These are phyloP conservation scores for Parazoanthus atlanticus DNA, from an alignment of 92 coral and sea anemone genomes.

Conservation along the genomic window DNA sequence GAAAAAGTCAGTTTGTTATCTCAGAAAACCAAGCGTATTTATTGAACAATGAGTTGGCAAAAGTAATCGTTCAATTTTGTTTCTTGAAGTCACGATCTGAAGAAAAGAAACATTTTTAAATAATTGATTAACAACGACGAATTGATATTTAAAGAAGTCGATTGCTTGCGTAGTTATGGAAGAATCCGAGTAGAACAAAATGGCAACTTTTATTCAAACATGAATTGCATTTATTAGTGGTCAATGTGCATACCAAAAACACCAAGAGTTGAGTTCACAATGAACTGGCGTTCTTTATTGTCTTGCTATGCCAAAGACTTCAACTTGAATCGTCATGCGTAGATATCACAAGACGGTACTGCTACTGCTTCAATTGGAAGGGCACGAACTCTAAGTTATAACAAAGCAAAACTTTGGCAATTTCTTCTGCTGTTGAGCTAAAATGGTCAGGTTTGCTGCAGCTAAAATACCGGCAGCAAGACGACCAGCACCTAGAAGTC, in stretches of 20 bases:
- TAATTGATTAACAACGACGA: constrained; percentile 37
- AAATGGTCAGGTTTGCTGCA: constrained; percentile 35
- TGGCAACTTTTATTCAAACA: constrained; percentile 3
- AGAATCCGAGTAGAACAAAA: not conserved
- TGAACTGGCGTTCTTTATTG: not conserved
- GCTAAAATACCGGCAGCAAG: constrained; percentile 23
- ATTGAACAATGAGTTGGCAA: not conserved
- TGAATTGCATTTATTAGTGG: not conserved
- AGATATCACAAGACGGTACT: not conserved
- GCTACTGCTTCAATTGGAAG: not conserved
- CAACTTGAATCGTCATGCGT: not conserved
- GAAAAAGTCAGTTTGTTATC: not conserved
- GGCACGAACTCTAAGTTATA: not conserved
- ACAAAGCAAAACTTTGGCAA: not conserved
- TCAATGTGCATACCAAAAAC: not conserved
- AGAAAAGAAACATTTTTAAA: constrained; percentile 16
- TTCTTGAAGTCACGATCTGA: not conserved
- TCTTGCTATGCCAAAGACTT: not conserved
- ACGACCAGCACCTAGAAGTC: constrained; percentile 34
- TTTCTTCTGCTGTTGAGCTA: not conserved
- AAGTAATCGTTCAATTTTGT: not conserved
- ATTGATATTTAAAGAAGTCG: not conserved
- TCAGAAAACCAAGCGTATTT: not conserved
- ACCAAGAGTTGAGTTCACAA: constrained; percentile 21
- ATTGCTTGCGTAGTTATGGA: constrained; percentile 17